Base-by-base conservation (phyloP, 2,797 vertebrate species). In the Intellagama lesueurii region DNA sequence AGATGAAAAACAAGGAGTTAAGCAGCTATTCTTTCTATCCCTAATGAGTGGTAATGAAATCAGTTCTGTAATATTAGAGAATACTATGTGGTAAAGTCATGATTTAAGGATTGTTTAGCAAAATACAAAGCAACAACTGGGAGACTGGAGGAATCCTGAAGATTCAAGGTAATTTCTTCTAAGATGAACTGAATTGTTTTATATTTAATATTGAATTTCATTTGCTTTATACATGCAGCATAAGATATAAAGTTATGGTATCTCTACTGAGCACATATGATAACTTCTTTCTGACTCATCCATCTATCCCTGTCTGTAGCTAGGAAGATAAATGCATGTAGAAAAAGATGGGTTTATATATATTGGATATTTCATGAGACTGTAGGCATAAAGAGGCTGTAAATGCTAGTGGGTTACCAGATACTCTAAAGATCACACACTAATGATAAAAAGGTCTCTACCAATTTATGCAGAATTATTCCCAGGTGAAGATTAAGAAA, bases 401-500 rank as follows among this genome's bases (percentile, higher is more conserved):
- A 88, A 92, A 87, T 91, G 80, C 88, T 79, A 32, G 77, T 81
- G 90, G 90, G 83, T 0, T 91, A 89, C 78, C 88, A 87, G 91
- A 90, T 91, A 77, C 75, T 87, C 44, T 40, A 75, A 86, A 91
- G 26, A 91, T 89, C 84, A 40, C 87, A 88, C 82, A 28, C 81
- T 92, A 89, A 90, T 91, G 64, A 66, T 17, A 83, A 86, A 84
- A 93, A 92, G 79, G 4, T 68, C 75, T 90, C 89, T 94, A 91
- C 87, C 95, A 92, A 90, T 68, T 89, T 95, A 93, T 92, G 88
- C 90, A 94, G 90, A 95, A 80, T 93, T 93, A 94, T 92, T 94
- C 91, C 86, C 87, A 86, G 2, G 77, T 92, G 92, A 89, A 93
- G 83, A 91, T 92, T 94, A 94, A 91, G 76, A 88, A 94, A 94